Conservation (phyloP, 2,797 vertebrate genomes). For the Esox lucius region DNA sequence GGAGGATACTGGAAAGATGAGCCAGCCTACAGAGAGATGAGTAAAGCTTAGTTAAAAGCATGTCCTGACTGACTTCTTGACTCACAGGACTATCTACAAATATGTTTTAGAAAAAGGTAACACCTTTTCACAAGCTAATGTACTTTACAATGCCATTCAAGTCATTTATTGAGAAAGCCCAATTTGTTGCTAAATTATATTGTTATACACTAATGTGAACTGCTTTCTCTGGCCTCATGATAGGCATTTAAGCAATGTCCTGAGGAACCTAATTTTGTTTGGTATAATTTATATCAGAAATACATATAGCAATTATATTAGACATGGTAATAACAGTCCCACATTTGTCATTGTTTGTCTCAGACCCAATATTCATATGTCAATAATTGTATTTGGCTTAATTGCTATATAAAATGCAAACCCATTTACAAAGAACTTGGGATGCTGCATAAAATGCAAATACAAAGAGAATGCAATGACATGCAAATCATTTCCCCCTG, state of each 20-base stretch:
- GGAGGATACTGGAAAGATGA: constrained; percentile 8
- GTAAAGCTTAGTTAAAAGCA: constrained; percentile 12
- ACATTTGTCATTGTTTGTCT: no score
- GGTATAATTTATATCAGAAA: no score
- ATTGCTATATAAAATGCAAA: no score
- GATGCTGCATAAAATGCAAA: no score
- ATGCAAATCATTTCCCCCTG: no score
- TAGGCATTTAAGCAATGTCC: neutral
- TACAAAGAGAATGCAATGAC: no score
- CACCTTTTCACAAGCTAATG: constrained; percentile 18
- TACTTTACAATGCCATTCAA: constrained; percentile 29
- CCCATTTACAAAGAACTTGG: no score
- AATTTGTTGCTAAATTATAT: neutral
- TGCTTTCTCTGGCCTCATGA: neutral
- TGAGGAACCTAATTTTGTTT: no score
- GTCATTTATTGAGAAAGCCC: neutral
- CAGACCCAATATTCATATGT: no score
- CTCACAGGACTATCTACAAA: constrained; percentile 11
- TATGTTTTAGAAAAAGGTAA: constrained; percentile 40
- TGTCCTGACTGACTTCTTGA: constrained; percentile 4
- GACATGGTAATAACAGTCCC: no score
- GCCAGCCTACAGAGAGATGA: neutral
- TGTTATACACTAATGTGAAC: neutral
- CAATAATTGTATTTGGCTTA: no score
- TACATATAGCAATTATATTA: no score